A percentile compares a stretch with the other conserved stretches of the same genome.
Conservation (phyloP, 2,113 vertebrate genomes). For the Toxotes chatareus region DNA sequence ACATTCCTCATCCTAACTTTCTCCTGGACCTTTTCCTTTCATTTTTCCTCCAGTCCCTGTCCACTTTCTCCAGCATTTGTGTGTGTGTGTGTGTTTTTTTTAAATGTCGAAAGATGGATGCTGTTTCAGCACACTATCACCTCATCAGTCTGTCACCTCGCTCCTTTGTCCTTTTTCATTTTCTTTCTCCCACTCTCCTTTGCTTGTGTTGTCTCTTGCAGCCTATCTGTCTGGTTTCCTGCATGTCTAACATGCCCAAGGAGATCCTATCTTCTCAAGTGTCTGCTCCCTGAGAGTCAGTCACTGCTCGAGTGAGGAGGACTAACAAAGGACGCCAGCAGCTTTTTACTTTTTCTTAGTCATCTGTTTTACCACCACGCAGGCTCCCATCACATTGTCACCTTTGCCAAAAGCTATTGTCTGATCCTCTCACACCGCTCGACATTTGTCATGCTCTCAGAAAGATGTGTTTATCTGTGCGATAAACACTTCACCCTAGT, state of each 20-base stretch:
- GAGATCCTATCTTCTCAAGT: slow-evolving; percentile 78
- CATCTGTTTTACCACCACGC: slow-evolving; percentile 30
- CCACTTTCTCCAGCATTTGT: neutral
- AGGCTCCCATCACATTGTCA: slow-evolving; percentile 18
- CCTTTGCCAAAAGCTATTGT: slow-evolving; percentile 33
- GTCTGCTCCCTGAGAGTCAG: slow-evolving; percentile 50
- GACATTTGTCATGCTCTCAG: neutral
- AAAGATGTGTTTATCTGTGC: slow-evolving; percentile 11
- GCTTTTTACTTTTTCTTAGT: slow-evolving; percentile 15
- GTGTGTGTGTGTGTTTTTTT: neutral
- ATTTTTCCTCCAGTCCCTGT: slow-evolving; percentile 31
- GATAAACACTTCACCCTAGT: neutral
- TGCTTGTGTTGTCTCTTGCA: slow-evolving; percentile 68
- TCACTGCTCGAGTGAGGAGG: slow-evolving; percentile 31
- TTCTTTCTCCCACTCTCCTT: slow-evolving; percentile 12
- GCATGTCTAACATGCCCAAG: slow-evolving; percentile 73
- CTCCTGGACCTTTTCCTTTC: slow-evolving; percentile 56
- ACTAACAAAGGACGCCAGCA: slow-evolving; percentile 40
- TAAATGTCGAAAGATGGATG: slow-evolving; percentile 1
- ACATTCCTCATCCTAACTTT: slow-evolving; percentile 72
- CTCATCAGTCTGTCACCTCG: slow-evolving; percentile 63
- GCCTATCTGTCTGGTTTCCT: slow-evolving; percentile 74
- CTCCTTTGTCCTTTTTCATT: slow-evolving; percentile 28
- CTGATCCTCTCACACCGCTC: neutral
- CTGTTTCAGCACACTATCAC: slow-evolving; percentile 30